These are phyloP conservation scores for Epinotia brunnichana DNA, from an alignment of 2,888 invertebrate genomes.

Conservation along the genomic window DNA sequence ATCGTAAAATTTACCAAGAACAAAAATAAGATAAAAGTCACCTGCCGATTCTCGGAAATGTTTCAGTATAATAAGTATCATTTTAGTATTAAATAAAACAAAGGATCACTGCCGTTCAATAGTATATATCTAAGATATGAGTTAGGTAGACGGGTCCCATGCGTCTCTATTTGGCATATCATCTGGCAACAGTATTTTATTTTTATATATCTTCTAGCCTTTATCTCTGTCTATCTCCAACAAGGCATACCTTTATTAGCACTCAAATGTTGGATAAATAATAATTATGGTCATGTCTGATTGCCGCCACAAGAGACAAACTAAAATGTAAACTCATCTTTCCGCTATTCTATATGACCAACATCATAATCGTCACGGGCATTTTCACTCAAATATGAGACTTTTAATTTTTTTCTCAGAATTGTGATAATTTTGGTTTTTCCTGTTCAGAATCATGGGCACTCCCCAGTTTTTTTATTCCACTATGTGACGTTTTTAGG, in stretches of 20 bases:
- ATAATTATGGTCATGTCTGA: no score
- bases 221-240: not conserved
- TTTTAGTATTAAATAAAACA: constrained; percentile 5
- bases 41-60: not conserved
- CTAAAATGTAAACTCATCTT: no score
- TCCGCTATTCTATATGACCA: not conserved
- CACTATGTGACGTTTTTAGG: no score
- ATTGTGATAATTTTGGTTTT: no score
- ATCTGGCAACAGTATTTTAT: constrained; percentile 61
- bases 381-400: no score
- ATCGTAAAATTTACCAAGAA: not conserved
- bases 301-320: no score
- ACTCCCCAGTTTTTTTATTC: no score
- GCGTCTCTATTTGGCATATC: constrained; percentile 72
- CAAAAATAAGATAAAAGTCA: not conserved
- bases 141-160: constrained; percentile 74
- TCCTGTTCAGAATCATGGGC: no score
- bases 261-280: no score
- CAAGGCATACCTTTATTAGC: not conserved
- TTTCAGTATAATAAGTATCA: not conserved
- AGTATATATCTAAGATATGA: constrained; percentile 75
- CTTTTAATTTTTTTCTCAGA: no score
- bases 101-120: constrained; percentile 36
- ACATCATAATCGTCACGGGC: not conserved
- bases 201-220: constrained; percentile 47